Base-by-base conservation (phyloP, 2,888 invertebrate species). In the Antitype chi region DNA sequence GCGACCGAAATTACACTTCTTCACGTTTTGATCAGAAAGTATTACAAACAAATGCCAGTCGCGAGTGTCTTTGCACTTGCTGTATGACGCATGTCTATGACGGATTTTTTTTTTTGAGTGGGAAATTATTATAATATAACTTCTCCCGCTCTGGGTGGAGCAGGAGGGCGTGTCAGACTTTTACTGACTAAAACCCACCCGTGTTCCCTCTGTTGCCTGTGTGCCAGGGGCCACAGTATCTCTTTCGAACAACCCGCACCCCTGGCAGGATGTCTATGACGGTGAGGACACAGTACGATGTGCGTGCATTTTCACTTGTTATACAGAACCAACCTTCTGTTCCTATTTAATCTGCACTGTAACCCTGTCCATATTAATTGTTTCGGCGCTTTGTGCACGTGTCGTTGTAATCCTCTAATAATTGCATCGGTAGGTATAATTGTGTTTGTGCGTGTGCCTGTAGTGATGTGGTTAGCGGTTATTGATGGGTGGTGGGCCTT, bases 351-450 rank as follows among this genome's bases (percentile, higher is more conserved):
- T 25, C 8, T 25, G 8, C 60, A 6, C 1, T 9, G 47, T 49
- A 25, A 60, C 49, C 28, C 60, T 70, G 84, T 84, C 53, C 70
- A 70, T 85, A 89, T 87, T 89, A 90, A 90, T 90, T 89, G 89
- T 90, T 85, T 87, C 80, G 69, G 70, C 67, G 85, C 85, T 85
- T 80, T 82, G 78, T 81, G 69, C 67, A 73, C 69, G 70, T 81
- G 85, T 77, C 76, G 72, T 74, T 84, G 78, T 86, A 87, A 87
- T 84, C 80, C 84, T 87, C 71, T 81, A 78, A 85, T 88, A 85
- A 87, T 87, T 87, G 86, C 87, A 82, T 77, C 32, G 64, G 67
- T 66, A 80, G 38, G 62, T 82, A 70, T 70, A 70, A 77, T 70
- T 79, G 63, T 49, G 66, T 68, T 53, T 70, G 53, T 66, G 49